Base-by-base conservation (phyloP, 2,888 invertebrate species). In the Drosophila acutilabella region DNA sequence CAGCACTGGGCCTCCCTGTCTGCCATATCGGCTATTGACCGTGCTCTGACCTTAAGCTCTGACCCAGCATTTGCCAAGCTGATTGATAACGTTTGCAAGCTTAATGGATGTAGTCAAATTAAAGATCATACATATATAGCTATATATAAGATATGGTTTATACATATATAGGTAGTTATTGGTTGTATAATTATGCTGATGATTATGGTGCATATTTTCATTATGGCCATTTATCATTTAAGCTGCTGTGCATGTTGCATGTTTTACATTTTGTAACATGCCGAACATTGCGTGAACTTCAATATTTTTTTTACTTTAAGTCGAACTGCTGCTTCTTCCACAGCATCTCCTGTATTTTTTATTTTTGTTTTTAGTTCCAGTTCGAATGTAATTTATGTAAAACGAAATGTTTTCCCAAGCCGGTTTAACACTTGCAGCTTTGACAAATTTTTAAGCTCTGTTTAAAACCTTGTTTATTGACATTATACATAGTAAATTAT, bases 201-300 rank as follows among this genome's bases (percentile, higher is more conserved):
- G 69, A 72, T 72, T 71, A 68, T 67, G 77, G 61, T 57, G 70
- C 64, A 68, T 68, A 81, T 74, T 74, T 74, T 47, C 74, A 72
- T 74, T 70, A 60, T 57, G 66, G 67, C 57, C 72, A 79, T 81
- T 81, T 79, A 79, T 81, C 80, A 81, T 77, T 71, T 78, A 66
- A 54, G 67, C 65, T 61, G 74, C 52, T 62, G 66, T 73, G 72
- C 66, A 64, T 66, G 61, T 74, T 75, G 81, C 81, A 78, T 81
- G 80, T 78, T 81, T 81, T 68, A 80, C 80, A 80, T 75, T 81
- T 78, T 78, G 81, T 78, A 72, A 80, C 74, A 78, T 56, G 80
- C 64, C 16, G 50, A 58, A 56, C 80, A 78, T 78, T 78, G 67
- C 79, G 77, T 77, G 79, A 71, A 68, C 76, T 74, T 45, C 47